Evolutionary conservation across 2,113 vertebrate species (phyloP), one percentile per base, ranked within the genome.

Genomic region (Lethenteron camtschaticum): DNA sequence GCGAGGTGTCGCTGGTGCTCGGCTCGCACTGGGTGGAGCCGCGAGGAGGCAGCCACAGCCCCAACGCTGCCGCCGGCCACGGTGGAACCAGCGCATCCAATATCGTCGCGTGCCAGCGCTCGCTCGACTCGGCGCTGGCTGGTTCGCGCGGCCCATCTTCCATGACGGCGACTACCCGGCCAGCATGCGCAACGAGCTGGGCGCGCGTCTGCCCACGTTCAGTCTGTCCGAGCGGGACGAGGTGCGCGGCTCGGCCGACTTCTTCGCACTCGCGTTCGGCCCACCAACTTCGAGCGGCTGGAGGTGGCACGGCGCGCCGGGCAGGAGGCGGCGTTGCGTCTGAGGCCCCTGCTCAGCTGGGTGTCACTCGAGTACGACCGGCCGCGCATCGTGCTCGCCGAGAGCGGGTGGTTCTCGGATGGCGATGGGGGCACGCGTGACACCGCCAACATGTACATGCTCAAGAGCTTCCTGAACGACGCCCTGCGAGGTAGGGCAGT

Each of bases 11-110:
- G 24, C 84, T 99, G 72, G 87, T 87, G 0, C 20, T 97, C 75
- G 94, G 90, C 70, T 89, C 92, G 63, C 89, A 95, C 70, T 99
- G 92, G 94, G 82, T 96, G 0, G 84, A 90, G 72, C 92, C 92
- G n/a, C 82, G 80, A 71, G 80, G 74, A 73, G 76, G 75, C 0
- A 80, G 79, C 71, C 74, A 79, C 68, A 74, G 71, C n/a, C 5
- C 41, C 41, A 41, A 41, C 41, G 41, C 41, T 41, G 41, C 41
- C 41, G 41, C 41, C 5, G 41, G 41, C 41, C 5, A 41, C 41
- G 41, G 41, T 41, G 41, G 41, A 41, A 41, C 41, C 41, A 41
- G 41, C 41, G 41, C 41, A 41, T 41, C 41, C 41, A 41, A 41
- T 11, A 74, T 83, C 55, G 74, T 80, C 20, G 80, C 79, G 55